Percentiles rank a stretch among this genome's conserved stretches.
Evolutionary conservation across 2,113 vertebrate genomes (phyloP).

Genomic region (Myiozetetes cayanensis): DNA sequence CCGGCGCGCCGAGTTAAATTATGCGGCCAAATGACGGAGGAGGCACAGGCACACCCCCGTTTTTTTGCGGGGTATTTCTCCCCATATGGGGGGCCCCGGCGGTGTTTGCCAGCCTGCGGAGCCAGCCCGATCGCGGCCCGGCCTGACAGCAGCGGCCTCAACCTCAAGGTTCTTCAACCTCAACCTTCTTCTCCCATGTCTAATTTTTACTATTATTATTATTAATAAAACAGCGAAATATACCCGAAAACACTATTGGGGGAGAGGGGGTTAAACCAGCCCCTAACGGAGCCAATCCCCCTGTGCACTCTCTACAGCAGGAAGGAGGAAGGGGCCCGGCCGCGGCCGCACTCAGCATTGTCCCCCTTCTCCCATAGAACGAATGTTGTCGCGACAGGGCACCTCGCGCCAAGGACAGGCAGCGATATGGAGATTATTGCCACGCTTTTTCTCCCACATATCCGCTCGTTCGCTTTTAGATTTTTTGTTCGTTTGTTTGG

Average conservation of each 20-base stretch:
- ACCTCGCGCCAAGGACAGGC: neutral
- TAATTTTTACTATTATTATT: neutral
- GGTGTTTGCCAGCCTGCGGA: neutral
- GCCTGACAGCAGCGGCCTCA: neutral
- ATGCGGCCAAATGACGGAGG: neutral
- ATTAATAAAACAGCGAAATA: neutral
- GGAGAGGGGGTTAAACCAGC: neutral
- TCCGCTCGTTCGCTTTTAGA: neutral
- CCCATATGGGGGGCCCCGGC: neutral
- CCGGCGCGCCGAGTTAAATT: neutral
- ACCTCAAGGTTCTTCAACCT: too few relatives aligned
- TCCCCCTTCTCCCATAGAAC: neutral
- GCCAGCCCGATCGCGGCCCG: neutral
- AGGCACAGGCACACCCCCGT: accelerated
- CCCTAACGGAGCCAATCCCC: neutral
- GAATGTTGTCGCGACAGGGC: neutral
- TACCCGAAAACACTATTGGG: accelerated
- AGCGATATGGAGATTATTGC: neutral
- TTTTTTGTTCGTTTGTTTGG: neutral
- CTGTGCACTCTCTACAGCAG: neutral
- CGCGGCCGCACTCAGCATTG: neutral
- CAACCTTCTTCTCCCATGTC: neutral
- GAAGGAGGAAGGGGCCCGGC: conserved; percentile 32
- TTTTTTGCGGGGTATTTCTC: neutral
- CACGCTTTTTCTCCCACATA: neutral